Conservation (phyloP, 2,797 vertebrate genomes). For the Arrhamphus sclerolepis region DNA sequence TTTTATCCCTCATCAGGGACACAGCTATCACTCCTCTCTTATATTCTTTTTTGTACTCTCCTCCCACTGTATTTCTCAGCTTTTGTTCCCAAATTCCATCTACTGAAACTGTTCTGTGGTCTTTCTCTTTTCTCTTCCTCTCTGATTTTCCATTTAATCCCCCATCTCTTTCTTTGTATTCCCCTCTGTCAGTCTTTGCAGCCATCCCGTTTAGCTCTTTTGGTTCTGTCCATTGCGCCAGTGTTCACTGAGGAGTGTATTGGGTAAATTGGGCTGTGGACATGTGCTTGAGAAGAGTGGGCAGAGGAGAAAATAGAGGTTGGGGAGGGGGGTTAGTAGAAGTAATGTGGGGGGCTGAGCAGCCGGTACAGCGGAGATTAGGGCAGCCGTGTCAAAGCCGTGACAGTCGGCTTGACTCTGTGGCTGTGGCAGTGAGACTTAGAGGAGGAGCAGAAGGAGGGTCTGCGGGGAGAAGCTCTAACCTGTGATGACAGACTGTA, state of each 20-base stretch:
- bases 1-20: constrained; percentile 61
- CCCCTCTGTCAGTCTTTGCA: constrained; percentile 10
- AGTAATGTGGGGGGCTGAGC: constrained; percentile 34
- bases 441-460: constrained; percentile 53
- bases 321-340: constrained; percentile 28
- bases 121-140: constrained; percentile 21
- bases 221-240: constrained; percentile 30
- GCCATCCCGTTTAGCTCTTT: constrained; percentile 29
- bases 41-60: constrained; percentile 43
- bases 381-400: constrained; percentile 54
- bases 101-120: constrained; percentile 17
- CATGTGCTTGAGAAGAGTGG: constrained; percentile 42
- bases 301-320: constrained; percentile 26
- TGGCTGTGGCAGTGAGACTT: constrained; percentile 26
- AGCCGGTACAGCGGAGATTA: constrained; percentile 48
- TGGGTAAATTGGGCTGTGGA: constrained; percentile 58
- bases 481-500: constrained; percentile 66
- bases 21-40: constrained; percentile 50
- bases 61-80: constrained; percentile 36
- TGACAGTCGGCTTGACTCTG: constrained; percentile 54
- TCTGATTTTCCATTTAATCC: constrained; percentile 33
- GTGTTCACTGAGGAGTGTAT: constrained; percentile 47
- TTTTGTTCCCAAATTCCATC: constrained; percentile 19
- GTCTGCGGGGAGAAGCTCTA: constrained; percentile 51
- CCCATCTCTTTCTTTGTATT: constrained; percentile 13